phyloP scores from a whole-genome alignment of 2,797 vertebrate genomes.

The Periophthalmus magnuspinnatus region DNA sequence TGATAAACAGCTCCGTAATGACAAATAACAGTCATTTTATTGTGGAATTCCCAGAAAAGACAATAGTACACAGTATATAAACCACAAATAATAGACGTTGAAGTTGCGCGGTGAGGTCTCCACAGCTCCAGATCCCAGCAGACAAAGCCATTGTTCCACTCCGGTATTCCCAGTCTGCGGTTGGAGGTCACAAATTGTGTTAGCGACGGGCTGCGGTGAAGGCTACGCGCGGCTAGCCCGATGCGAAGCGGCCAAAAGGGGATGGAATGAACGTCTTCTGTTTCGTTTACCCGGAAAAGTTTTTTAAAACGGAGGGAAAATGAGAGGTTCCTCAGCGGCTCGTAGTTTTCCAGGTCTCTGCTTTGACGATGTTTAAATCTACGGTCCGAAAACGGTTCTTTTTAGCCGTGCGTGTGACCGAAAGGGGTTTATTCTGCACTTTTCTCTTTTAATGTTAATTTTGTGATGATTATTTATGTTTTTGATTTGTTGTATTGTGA shows the following conservation, averaged over 20 bases:
- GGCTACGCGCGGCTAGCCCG: conserved; percentile 74
- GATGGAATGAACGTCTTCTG: conserved; percentile 53
- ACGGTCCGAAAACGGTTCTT: no score
- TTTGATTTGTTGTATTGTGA: no score
- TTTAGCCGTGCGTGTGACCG: no score
- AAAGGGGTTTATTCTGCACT: no score
- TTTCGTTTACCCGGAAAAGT: background rate
- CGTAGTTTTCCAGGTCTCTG: background rate
- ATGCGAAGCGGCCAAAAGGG: conserved; percentile 70
- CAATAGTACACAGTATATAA: conserved; percentile 93
- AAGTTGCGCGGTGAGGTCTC: conserved; percentile 63
- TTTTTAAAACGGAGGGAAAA: background rate
- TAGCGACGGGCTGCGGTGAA: conserved; percentile 85
- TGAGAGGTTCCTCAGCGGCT: background rate
- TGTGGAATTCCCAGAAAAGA: conserved; percentile 99
- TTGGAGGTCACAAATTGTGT: conserved; percentile 87
- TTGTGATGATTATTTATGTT: no score
- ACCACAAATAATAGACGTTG: conserved; percentile 83
- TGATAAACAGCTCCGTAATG: conserved; percentile 99
- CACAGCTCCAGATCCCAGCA: conserved; percentile 73
- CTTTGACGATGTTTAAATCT: no score
- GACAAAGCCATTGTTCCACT: conserved; percentile 88
- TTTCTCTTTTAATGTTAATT: no score
- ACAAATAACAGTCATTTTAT: conserved; percentile 99
- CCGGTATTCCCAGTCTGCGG: conserved; percentile 83